These are phyloP conservation scores for Centropus unirufus DNA, from an alignment of 2,113 vertebrate genomes.

Conservation along the genomic window DNA sequence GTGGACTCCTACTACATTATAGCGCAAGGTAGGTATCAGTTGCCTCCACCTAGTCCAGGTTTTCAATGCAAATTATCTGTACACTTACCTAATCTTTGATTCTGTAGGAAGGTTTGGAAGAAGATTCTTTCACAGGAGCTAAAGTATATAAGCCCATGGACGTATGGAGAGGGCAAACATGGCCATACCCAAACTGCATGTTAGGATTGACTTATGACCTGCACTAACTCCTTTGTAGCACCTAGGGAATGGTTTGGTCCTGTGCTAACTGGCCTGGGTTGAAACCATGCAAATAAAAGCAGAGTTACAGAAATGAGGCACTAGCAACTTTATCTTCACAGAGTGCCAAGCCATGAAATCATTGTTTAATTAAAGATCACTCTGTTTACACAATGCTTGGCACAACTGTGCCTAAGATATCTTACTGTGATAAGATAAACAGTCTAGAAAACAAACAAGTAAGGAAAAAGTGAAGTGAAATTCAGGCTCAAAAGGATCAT, in stretches of 20 bases:
- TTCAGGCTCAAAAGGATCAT: neutral
- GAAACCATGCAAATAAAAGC: neutral
- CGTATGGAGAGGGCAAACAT: neutral
- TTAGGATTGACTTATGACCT: neutral
- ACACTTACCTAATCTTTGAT: neutral
- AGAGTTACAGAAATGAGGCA: neutral
- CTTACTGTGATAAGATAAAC: neutral
- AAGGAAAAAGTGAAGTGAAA: neutral
- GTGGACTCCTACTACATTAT: rapidly evolving
- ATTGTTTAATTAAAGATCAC: neutral
- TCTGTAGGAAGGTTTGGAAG: neutral
- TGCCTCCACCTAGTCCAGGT: neutral
- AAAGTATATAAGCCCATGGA: neutral
- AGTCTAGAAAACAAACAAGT: neutral
- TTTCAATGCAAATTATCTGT: neutral
- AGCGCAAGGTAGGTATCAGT: neutral
- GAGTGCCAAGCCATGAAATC: neutral
- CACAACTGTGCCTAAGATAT: neutral
- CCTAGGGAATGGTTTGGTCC: neutral
- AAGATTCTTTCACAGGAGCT: neutral
- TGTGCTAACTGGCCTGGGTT: neutral
- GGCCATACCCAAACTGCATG: neutral
- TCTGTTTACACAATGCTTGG: neutral
- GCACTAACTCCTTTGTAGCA: neutral
- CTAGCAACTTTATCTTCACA: neutral